phyloP scores from a whole-genome alignment of 2,888 invertebrate genomes.

The Branchinecta sandiegonensis region DNA sequence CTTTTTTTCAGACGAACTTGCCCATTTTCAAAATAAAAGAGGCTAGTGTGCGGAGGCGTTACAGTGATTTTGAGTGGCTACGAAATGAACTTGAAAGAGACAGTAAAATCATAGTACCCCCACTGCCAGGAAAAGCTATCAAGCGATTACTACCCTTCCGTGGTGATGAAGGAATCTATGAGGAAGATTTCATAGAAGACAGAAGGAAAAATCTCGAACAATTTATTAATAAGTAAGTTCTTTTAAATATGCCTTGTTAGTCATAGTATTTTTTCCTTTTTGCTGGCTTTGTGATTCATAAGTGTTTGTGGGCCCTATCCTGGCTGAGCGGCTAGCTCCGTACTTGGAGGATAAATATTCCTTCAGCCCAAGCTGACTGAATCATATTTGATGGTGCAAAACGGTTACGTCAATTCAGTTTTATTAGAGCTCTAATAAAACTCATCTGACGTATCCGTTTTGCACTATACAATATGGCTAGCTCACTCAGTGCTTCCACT shows the following conservation, averaged over 20 bases:
- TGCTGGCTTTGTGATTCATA: not conserved
- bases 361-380: too few relatives aligned
- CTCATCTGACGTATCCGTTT: too few relatives aligned
- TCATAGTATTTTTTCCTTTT: conserved; percentile 7
- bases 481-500: too few relatives aligned
- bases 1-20: conserved; percentile 77
- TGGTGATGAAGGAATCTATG: conserved; percentile 97
- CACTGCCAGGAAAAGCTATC: conserved; percentile 94
- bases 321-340: too few relatives aligned
- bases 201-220: conserved; percentile 90
- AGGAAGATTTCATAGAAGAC: conserved; percentile 98
- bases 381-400: too few relatives aligned
- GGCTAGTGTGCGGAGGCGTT: conserved; percentile 69
- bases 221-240: conserved; percentile 87
- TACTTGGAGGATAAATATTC: too few relatives aligned
- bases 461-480: too few relatives aligned
- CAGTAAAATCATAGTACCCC: conserved; percentile 94
- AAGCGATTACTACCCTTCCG: conserved; percentile 97
- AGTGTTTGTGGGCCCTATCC: too few relatives aligned
- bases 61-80: conserved; percentile 99
- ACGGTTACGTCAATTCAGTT: too few relatives aligned
- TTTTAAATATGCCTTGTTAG: conserved; percentile 11
- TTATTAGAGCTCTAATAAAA: too few relatives aligned
- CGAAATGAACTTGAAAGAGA: conserved; percentile 96
- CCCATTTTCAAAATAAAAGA: conserved; percentile 99